A percentile compares a stretch with the other conserved stretches of the same genome.
Conservation (phyloP, 2,113 vertebrate species). For the Psilopogon haemacephalus region DNA sequence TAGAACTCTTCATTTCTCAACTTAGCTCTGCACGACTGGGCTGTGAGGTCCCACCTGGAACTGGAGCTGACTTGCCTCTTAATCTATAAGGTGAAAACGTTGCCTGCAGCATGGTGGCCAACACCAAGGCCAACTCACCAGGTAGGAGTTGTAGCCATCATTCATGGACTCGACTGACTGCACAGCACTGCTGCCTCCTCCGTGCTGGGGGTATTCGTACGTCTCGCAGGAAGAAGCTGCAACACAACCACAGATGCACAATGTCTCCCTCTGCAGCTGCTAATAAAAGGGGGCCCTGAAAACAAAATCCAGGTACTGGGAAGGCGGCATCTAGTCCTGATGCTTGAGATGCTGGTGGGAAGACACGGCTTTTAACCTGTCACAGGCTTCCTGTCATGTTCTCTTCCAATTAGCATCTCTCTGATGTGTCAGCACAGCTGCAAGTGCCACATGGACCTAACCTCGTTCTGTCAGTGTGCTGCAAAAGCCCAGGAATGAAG, state of each 20-base stretch:
- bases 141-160: slow-evolving; percentile 86
- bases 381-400: background rate
- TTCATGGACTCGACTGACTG: slow-evolving; percentile 88
- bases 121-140: slow-evolving; percentile 79
- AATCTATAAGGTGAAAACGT: background rate
- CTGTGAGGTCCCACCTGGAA: background rate
- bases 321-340: background rate
- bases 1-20: background rate
- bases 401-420: background rate
- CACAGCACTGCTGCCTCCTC: slow-evolving; percentile 76
- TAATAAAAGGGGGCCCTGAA: background rate
- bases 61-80: background rate
- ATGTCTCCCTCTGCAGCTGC: background rate
- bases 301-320: background rate
- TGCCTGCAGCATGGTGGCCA: background rate
- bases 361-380: background rate
- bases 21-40: background rate
- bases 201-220: slow-evolving; percentile 84
- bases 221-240: slow-evolving; percentile 96
- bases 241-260: slow-evolving; percentile 20
- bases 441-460: fast-evolving
- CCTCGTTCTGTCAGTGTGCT: background rate
- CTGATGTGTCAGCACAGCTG: background rate
- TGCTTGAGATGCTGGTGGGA: background rate
- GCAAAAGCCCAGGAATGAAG: background rate